phyloP scores from a whole-genome alignment of 2,797 vertebrate species.

The Pseudocheirus occidentalis region DNA sequence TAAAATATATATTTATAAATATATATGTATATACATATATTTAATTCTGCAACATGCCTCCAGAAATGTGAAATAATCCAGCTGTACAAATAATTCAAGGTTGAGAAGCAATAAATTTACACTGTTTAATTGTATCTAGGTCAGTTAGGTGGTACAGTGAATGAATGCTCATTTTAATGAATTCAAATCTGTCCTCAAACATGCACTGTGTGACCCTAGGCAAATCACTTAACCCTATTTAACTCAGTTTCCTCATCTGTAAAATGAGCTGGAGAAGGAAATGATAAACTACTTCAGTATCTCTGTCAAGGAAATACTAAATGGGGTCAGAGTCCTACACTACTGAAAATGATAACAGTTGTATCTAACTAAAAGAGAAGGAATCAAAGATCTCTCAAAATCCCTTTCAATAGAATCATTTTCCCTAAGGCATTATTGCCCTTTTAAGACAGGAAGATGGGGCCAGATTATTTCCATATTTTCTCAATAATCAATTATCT shows the following conservation, averaged over 20 bases:
- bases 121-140: background rate
- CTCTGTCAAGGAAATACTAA: background rate
- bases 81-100: background rate
- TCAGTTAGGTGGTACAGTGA: background rate
- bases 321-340: background rate
- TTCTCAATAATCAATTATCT: background rate
- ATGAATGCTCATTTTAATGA: background rate
- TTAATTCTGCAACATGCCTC: background rate
- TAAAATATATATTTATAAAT: no score
- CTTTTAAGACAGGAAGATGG: background rate
- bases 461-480: background rate
- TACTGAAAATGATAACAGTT: background rate
- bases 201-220: background rate
- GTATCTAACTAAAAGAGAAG: background rate
- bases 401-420: background rate
- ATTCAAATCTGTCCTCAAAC: background rate
- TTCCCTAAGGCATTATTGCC: background rate
- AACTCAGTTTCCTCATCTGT: background rate
- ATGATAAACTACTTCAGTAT: background rate
- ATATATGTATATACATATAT: no score
- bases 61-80: background rate
- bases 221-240: background rate
- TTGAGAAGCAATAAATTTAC: background rate
- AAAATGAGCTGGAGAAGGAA: background rate
- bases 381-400: background rate